Evolutionary conservation across 2,888 invertebrate species (phyloP).

Genomic region (Dusona sp.): DNA sequence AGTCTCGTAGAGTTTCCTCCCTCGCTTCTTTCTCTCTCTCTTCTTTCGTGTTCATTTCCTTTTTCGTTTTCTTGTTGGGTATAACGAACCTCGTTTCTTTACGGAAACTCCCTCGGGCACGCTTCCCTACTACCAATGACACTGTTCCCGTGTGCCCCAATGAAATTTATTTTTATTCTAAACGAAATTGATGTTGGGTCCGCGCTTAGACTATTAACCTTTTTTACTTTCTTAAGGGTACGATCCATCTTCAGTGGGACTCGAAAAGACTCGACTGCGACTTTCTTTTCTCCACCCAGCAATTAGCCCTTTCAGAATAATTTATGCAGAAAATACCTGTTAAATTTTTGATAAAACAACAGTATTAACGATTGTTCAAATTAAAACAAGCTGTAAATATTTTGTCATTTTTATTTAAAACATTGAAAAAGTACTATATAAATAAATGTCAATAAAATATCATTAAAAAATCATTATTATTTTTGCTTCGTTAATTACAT

Average conservation of each 20-base stretch:
- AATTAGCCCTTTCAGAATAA: neutral
- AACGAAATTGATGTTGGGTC: slow-evolving; percentile 12
- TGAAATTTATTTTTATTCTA: slow-evolving; percentile 27
- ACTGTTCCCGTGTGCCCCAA: slow-evolving; percentile 3
- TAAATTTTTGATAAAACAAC: neutral
- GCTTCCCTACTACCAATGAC: slow-evolving; percentile 22
- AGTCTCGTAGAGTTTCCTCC: slow-evolving; percentile 22
- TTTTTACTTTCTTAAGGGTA: neutral
- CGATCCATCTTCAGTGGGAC: neutral
- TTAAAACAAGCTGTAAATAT: no score
- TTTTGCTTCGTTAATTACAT: neutral
- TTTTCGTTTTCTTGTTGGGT: slow-evolving; percentile 37
- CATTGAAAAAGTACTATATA: no score
- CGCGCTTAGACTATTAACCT: slow-evolving; percentile 1
- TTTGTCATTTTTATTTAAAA: no score
- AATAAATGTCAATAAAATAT: no score
- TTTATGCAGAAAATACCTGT: neutral
- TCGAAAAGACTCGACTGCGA: neutral
- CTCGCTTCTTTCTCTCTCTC: neutral
- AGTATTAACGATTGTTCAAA: neutral
- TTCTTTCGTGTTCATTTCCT: slow-evolving; percentile 37
- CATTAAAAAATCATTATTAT: no score
- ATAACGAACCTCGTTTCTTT: slow-evolving; percentile 31
- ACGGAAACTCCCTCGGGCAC: slow-evolving; percentile 18
- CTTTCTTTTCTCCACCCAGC: neutral